phyloP scores from a whole-genome alignment of 2,888 invertebrate genomes.

The Hypselothyrea guttata region DNA sequence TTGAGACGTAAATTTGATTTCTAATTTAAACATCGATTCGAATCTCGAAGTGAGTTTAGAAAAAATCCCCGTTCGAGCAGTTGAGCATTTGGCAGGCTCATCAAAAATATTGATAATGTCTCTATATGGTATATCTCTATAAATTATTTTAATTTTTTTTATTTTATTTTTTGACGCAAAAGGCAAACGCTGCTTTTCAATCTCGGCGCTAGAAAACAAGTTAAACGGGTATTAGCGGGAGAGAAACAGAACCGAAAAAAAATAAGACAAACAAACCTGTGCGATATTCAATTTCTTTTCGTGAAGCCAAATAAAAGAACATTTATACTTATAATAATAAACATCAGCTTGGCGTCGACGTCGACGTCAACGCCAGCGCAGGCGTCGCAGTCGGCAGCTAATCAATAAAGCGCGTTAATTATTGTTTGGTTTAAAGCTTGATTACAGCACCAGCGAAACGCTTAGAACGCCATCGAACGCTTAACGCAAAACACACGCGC shows the following conservation, averaged over 20 bases:
- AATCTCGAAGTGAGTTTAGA: constrained; percentile 1
- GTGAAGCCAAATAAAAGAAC: neutral
- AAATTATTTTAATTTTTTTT: neutral
- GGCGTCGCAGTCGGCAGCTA: constrained; percentile 28
- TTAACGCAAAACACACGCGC: constrained; percentile 57
- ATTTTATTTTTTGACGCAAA: constrained; percentile 29
- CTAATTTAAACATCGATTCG: constrained; percentile 3
- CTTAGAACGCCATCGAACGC: constrained; percentile 67
- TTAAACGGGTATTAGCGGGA: constrained; percentile 48
- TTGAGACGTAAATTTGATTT: neutral
- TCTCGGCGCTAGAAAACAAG: constrained; percentile 51
- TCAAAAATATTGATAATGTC: constrained; percentile 25
- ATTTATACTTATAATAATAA: constrained; percentile 18
- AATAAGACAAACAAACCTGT: constrained; percentile 32
- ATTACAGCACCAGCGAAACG: constrained; percentile 58
- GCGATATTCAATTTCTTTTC: constrained; percentile 50
- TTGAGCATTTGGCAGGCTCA: constrained; percentile 12
- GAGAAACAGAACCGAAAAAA: constrained; percentile 14
- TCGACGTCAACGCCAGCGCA: neutral
- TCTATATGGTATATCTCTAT: neutral
- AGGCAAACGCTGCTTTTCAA: constrained; percentile 19
- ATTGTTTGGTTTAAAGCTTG: constrained; percentile 73
- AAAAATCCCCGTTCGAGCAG: constrained; percentile 24
- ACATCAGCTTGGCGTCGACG: constrained; percentile 16
- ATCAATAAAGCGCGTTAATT: constrained; percentile 69